Percentiles rank a stretch among this genome's conserved stretches.
Evolutionary conservation across 2,888 invertebrate species (phyloP).

Genomic region (Rotaria sp.): DNA sequence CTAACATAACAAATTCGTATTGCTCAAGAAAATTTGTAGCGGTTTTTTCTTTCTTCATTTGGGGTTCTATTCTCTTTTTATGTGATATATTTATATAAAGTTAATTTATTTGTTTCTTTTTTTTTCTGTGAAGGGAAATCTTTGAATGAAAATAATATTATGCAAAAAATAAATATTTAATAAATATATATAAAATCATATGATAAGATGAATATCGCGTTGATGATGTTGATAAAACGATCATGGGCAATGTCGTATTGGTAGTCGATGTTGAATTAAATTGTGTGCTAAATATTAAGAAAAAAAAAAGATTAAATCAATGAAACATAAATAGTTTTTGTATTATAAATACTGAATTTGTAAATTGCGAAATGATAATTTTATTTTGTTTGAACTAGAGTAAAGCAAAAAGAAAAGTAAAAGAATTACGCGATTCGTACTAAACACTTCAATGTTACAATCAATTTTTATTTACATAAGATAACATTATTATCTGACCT

Average conservation of each 20-base stretch:
- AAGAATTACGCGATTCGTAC: no score
- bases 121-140: background rate
- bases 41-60: background rate
- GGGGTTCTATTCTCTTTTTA: background rate
- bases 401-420: no score
- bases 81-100: constrained; percentile 10
- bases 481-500: background rate
- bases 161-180: background rate
- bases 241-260: background rate
- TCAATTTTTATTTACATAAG: background rate
- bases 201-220: background rate
- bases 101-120: background rate
- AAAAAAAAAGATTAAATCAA: background rate
- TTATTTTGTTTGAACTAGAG: background rate
- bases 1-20: background rate
- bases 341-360: background rate
- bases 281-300: background rate
- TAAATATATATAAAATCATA: background rate
- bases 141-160: background rate
- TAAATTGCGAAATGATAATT: background rate
- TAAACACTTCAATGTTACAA: no score
- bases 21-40: background rate
- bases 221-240: background rate
- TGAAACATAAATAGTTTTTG: no score
- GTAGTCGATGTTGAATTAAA: background rate